Conservation (phyloP, 2,113 vertebrate genomes). For the Anolis carolinensis region DNA sequence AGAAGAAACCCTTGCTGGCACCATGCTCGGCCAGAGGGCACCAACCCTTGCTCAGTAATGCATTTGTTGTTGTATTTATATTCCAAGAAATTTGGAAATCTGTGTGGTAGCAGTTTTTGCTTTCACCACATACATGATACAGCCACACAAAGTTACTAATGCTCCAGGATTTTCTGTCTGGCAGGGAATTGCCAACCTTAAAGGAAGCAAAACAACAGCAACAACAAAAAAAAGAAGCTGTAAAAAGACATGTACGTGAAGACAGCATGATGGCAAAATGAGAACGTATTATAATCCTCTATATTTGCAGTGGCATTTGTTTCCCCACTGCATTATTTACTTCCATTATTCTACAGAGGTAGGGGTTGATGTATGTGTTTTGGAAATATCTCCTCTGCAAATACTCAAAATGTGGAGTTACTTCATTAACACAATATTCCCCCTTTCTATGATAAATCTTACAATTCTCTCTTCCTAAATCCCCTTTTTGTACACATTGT, state of each 20-base stretch:
- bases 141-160: accelerated
- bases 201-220: no score
- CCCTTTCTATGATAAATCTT: not conserved
- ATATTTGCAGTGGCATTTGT: not conserved
- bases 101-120: not conserved
- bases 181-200: no score
- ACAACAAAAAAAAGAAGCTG: no score
- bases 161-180: not conserved
- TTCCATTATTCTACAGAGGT: constrained; percentile 25
- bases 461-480: not conserved
- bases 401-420: constrained; percentile 24
- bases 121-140: not conserved
- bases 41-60: no score
- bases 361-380: not conserved
- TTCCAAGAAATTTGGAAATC: not conserved
- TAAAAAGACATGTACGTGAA: accelerated
- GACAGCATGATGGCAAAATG: constrained; percentile 26
- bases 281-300: constrained; percentile 19
- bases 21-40: no score
- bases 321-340: constrained; percentile 36
- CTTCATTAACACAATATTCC: not conserved
- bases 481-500: not conserved
- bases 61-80: not conserved
- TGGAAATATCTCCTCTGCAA: not conserved
- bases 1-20: no score